phyloP scores from a whole-genome alignment of 2,113 vertebrate species.

The Carassius carassius region DNA sequence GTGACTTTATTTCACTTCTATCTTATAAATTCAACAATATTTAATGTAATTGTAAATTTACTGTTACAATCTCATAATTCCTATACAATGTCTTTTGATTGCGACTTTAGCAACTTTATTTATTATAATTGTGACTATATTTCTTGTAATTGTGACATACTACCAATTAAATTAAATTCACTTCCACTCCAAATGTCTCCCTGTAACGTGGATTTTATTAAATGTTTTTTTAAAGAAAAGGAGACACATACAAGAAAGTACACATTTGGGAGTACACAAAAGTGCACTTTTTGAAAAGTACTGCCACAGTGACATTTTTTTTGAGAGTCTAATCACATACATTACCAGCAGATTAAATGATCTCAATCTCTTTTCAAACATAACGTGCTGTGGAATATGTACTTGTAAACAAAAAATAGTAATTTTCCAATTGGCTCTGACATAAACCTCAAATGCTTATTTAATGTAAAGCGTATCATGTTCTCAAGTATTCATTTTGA shows the following conservation, averaged over 20 bases:
- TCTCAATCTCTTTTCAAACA: slow-evolving; percentile 8
- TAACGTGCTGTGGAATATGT: slow-evolving; percentile 2
- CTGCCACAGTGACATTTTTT: no score
- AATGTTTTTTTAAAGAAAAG: no score
- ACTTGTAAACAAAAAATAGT: slow-evolving; percentile 31
- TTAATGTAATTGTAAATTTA: neutral
- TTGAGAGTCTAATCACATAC: slow-evolving; percentile 9
- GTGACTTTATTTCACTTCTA: neutral
- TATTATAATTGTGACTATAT: neutral
- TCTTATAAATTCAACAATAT: neutral
- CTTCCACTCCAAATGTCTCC: no score
- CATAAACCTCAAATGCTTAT: slow-evolving; percentile 21
- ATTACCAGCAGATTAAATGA: slow-evolving; percentile 24
- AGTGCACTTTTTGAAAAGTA: no score
- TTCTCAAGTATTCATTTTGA: slow-evolving; percentile 43
- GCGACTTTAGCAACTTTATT: neutral
- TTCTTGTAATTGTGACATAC: neutral
- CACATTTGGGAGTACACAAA: no score
- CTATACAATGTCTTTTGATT: neutral
- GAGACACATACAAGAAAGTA: no score
- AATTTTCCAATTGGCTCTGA: slow-evolving; percentile 9
- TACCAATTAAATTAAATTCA: neutral
- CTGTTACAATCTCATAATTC: neutral
- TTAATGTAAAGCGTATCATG: slow-evolving; percentile 26
- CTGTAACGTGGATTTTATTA: no score